These are phyloP conservation scores for Artibeus jamaicensis DNA, from an alignment of 2,797 vertebrate species.

Conservation along the genomic window DNA sequence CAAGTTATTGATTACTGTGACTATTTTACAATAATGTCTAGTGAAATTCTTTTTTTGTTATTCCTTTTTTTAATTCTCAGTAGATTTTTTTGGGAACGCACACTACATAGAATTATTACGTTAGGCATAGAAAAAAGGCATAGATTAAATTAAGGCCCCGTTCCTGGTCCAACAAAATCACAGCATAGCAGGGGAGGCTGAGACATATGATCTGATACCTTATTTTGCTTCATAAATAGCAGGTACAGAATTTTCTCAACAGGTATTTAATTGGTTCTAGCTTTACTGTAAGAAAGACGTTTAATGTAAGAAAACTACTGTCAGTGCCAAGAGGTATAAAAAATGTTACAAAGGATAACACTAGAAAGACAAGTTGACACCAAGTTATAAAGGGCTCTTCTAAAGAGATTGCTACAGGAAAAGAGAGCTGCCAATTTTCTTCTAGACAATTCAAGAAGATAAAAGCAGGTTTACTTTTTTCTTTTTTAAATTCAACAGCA, in stretches of 20 bases:
- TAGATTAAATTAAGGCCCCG: not conserved
- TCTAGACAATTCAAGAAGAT: conserved; percentile 4
- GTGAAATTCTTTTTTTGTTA: not conserved
- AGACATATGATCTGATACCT: not conserved
- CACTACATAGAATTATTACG: not conserved
- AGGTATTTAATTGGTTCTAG: not conserved
- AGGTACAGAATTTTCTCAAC: not conserved
- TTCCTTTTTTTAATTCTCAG: not conserved
- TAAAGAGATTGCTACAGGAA: conserved; percentile 10
- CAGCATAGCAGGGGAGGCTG: not conserved
- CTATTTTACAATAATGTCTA: not conserved
- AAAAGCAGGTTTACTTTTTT: not conserved
- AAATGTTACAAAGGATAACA: not conserved
- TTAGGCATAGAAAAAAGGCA: not conserved
- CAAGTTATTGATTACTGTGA: not conserved
- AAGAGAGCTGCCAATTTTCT: not conserved
- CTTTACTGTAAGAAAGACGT: not conserved
- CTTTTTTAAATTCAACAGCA: not conserved
- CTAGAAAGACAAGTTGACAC: conserved; percentile 1
- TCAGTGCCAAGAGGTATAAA: not conserved
- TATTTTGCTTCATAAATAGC: not conserved
- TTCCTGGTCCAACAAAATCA: not conserved
- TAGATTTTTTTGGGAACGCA: not conserved
- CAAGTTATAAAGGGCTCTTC: not conserved
- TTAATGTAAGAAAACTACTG: not conserved